Percentiles rank a stretch among this genome's conserved stretches.
Conservation (phyloP, 2,797 vertebrate genomes). For the Galaxias olidus region DNA sequence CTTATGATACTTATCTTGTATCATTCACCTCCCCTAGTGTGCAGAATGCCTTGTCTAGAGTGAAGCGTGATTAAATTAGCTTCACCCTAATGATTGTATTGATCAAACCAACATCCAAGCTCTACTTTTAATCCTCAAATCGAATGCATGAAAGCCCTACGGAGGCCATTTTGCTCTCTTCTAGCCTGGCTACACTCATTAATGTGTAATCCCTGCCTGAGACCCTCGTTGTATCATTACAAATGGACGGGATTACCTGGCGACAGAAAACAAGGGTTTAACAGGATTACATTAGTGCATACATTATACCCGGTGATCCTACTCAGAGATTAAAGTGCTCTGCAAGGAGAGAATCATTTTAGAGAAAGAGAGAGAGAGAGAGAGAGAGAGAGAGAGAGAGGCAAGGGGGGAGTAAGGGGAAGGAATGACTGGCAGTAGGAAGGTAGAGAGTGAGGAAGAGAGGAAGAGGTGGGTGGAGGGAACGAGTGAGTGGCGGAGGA, state of each 20-base stretch:
- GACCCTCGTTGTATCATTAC: slow-evolving; percentile 11
- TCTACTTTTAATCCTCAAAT: too few relatives aligned
- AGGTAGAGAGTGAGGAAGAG: background rate
- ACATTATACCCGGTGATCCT: background rate
- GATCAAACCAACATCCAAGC: too few relatives aligned
- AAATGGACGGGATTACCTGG: slow-evolving; percentile 18
- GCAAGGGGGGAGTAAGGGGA: background rate
- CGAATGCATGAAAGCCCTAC: too few relatives aligned
- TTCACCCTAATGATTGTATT: too few relatives aligned
- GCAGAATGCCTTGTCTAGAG: background rate
- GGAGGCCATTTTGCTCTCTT: too few relatives aligned
- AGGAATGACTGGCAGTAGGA: background rate
- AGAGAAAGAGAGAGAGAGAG: background rate
- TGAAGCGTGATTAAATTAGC: background rate
- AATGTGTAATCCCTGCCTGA: slow-evolving; percentile 19
- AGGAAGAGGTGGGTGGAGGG: background rate
- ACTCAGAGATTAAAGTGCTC: background rate
- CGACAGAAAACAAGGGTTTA: slow-evolving; percentile 25
- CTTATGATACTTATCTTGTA: too few relatives aligned
- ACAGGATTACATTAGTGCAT: slow-evolving; percentile 21
- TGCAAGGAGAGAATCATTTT: background rate
- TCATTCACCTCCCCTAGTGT: too few relatives aligned
- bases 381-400: slow-evolving; percentile 3
- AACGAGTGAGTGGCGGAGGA: background rate
- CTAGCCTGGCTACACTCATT: background rate